phyloP scores from a whole-genome alignment of 2,113 vertebrate genomes.

The Callipepla californica region DNA sequence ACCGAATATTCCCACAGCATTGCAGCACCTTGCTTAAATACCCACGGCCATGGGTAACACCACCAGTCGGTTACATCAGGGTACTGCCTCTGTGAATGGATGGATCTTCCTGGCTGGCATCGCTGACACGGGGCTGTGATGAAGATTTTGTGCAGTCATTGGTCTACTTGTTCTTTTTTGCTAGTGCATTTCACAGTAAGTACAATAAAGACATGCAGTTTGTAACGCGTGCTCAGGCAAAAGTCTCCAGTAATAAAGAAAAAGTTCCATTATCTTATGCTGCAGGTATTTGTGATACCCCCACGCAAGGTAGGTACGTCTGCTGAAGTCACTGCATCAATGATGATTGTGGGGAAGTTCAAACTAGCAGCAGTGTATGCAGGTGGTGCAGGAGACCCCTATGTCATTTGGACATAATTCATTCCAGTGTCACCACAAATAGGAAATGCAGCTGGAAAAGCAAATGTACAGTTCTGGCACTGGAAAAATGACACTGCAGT shows the following conservation, averaged over 20 bases:
- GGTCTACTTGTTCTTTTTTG: conserved; percentile 2
- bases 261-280: neutral
- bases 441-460: neutral
- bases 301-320: neutral
- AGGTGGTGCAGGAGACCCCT: neutral
- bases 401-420: neutral
- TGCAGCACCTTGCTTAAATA: neutral
- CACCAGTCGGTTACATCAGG: neutral
- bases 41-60: neutral
- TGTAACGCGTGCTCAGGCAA: neutral
- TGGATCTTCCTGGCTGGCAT: neutral
- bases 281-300: conserved; percentile 18
- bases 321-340: neutral
- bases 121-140: neutral
- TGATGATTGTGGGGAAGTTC: neutral
- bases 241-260: neutral
- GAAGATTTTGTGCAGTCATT: neutral
- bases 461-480: neutral
- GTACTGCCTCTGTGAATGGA: neutral
- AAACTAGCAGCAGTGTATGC: neutral
- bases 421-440: neutral
- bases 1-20: neutral
- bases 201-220: neutral
- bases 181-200: neutral
- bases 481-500: neutral